Percentiles rank a stretch among this genome's conserved stretches.
Conservation (phyloP, 37 sponge, comb jelly and placozoan genomes). For the Spongilla lacustris region DNA sequence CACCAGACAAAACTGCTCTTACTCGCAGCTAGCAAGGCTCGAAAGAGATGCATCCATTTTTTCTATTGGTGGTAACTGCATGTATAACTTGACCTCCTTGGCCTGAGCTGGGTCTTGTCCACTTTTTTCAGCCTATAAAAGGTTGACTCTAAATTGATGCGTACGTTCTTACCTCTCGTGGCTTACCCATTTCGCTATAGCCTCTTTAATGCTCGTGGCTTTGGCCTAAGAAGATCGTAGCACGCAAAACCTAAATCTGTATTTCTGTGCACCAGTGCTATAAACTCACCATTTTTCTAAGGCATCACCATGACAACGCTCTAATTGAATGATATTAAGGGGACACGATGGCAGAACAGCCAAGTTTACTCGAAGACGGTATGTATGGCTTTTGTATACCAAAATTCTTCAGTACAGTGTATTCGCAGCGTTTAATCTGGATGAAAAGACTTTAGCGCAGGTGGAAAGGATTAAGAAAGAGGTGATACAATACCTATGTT, state of each 20-base stretch:
- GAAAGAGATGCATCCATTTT: conserved; percentile 96
- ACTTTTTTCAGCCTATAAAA: conserved; percentile 59
- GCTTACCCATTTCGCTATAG: conserved; percentile 87
- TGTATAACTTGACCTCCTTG: conserved; percentile 75
- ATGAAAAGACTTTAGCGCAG: conserved; percentile 83
- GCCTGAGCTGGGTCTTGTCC: conserved; percentile 86
- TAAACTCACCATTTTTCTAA: not conserved
- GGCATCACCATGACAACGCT: not conserved
- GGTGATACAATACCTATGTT: conserved; percentile 21
- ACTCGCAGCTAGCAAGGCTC: conserved; percentile 88
- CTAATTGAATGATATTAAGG: conserved; percentile 30
- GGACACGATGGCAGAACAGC: conserved; percentile 71
- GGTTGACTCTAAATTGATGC: not conserved
- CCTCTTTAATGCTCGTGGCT: conserved; percentile 90
- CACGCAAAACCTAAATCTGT: not conserved
- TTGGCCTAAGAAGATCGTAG: conserved; percentile 58
- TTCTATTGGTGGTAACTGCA: conserved; percentile 94
- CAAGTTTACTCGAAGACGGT: conserved; percentile 27
- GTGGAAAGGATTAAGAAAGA: conserved; percentile 86
- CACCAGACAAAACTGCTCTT: conserved; percentile 43
- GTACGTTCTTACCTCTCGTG: not conserved
- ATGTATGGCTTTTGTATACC: not conserved
- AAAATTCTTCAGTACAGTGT: not conserved
- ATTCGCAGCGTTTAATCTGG: conserved; percentile 37
- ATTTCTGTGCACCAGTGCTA: not conserved